Conservation (phyloP, 1,140 invertebrate genomes). For the Drosophila hydei region DNA sequence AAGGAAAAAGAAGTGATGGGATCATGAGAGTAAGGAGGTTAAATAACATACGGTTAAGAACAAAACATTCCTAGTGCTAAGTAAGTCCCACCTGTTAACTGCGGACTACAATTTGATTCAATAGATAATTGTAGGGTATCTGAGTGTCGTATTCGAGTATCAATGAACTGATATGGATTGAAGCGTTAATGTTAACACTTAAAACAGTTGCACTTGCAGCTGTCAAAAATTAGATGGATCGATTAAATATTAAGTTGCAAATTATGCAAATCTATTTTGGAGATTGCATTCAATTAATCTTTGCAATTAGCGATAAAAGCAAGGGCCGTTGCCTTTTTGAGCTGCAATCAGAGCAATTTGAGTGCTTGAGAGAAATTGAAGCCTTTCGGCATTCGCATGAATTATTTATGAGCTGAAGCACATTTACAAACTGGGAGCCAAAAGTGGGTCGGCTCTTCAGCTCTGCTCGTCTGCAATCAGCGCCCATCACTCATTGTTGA, state of each 20-base stretch:
- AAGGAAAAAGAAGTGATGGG: too few relatives aligned
- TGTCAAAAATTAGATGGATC: slow-evolving; percentile 57
- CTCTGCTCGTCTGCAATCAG: slow-evolving; percentile 48
- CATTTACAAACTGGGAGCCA: slow-evolving; percentile 14
- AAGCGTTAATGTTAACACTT: slow-evolving; percentile 58
- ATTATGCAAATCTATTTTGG: slow-evolving; percentile 25
- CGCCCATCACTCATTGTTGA: slow-evolving; percentile 69
- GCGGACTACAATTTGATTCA: neutral
- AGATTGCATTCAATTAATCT: slow-evolving; percentile 68
- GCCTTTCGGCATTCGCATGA: slow-evolving; percentile 65
- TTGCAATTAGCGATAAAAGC: slow-evolving; percentile 68
- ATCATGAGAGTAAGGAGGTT: too few relatives aligned
- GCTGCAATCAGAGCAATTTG: slow-evolving; percentile 65
- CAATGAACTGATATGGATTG: neutral
- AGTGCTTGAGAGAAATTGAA: slow-evolving; percentile 55
- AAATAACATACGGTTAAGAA: too few relatives aligned
- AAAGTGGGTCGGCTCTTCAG: neutral
- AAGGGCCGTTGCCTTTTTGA: slow-evolving; percentile 67
- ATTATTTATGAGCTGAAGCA: slow-evolving; percentile 65
- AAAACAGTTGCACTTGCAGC: slow-evolving; percentile 31
- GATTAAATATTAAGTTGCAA: slow-evolving; percentile 59
- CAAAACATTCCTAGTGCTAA: too few relatives aligned
- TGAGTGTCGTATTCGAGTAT: neutral
- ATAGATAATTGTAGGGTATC: neutral
- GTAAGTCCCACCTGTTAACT: too few relatives aligned